These are phyloP conservation scores for Chlorops oryzae DNA, from an alignment of 1,140 invertebrate species.

Conservation along the genomic window DNA sequence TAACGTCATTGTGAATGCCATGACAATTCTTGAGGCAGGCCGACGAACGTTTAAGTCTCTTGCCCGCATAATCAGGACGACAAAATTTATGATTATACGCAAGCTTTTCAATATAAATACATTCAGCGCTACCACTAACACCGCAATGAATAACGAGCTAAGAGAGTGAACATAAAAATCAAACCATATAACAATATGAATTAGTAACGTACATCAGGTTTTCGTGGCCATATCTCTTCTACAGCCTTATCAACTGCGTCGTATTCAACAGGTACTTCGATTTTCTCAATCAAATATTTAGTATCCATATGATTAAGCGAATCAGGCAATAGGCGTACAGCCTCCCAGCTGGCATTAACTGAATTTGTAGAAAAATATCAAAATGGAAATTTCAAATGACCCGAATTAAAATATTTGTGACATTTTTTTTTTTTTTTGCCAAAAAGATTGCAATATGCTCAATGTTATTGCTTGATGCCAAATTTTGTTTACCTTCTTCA, in stretches of 20 bases:
- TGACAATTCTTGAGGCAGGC: constrained; percentile 36
- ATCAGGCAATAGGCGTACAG: constrained; percentile 54
- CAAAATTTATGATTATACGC: constrained; percentile 53
- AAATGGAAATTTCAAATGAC: no score
- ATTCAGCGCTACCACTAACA: constrained; percentile 50
- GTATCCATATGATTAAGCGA: constrained; percentile 36
- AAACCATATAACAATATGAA: not conserved
- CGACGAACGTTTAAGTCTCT: constrained; percentile 34
- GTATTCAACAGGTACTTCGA: constrained; percentile 59
- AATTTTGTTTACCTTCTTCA: no score
- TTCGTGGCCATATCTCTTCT: constrained; percentile 55
- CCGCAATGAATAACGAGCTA: constrained; percentile 60
- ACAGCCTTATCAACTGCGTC: constrained; percentile 51
- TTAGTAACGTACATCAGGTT: constrained; percentile 56
- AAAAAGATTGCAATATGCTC: no score
- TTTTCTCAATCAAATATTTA: constrained; percentile 49
- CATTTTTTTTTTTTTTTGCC: no score
- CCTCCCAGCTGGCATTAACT: constrained; percentile 70
- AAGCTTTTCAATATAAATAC: constrained; percentile 52
- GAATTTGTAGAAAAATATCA: no score
- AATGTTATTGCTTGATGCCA: no score
- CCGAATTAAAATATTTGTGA: no score
- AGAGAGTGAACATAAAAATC: constrained; percentile 15
- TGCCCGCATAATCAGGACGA: constrained; percentile 44
- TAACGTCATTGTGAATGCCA: constrained; percentile 26